These are phyloP conservation scores for Eunapius fragilis DNA, from an alignment of 37 sponge, comb jelly and placozoan species.

Conservation along the genomic window DNA sequence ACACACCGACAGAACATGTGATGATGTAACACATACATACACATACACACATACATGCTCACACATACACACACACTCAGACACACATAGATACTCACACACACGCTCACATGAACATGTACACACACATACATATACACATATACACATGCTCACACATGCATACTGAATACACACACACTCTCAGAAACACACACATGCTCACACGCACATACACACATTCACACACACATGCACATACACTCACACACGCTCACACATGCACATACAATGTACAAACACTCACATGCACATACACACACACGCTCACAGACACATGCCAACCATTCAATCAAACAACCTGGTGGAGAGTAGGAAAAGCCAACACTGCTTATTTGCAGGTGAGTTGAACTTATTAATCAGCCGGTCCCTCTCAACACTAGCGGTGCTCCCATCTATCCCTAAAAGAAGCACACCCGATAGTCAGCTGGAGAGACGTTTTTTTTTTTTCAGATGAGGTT, in stretches of 20 bases:
- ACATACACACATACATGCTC: not conserved
- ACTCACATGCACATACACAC: not conserved
- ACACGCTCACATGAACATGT: not conserved
- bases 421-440: conserved; percentile 83
- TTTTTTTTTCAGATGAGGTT: not conserved
- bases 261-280: not conserved
- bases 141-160: not conserved
- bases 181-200: not conserved
- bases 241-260: no score
- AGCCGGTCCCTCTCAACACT: conserved; percentile 70
- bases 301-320: not conserved
- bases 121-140: not conserved
- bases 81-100: not conserved
- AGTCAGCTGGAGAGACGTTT: not conserved
- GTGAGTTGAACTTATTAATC: conserved; percentile 76
- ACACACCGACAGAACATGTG: no score
- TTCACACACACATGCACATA: not conserved
- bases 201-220: not conserved
- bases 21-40: not conserved
- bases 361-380: conserved; percentile 42
- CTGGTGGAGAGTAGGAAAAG: conserved; percentile 86
- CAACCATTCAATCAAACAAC: conserved; percentile 23
- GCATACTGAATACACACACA: not conserved
- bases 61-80: not conserved
- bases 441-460: conserved; percentile 22